phyloP scores from a whole-genome alignment of 2,797 vertebrate species.

The Lophius americanus region DNA sequence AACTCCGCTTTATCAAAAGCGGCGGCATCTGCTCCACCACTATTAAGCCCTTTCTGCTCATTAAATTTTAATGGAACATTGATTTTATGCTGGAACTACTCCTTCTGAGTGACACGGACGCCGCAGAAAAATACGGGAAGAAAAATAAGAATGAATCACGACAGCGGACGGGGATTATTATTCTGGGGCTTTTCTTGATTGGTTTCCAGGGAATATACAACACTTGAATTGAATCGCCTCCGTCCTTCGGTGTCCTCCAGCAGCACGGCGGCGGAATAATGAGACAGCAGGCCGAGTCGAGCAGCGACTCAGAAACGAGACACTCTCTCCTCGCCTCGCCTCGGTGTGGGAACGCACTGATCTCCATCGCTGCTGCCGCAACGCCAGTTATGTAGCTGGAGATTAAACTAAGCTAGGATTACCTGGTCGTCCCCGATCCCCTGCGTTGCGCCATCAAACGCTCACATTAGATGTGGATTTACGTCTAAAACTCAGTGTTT shows the following conservation, averaged over 20 bases:
- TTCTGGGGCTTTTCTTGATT: constrained; percentile 80
- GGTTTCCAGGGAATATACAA: constrained; percentile 83
- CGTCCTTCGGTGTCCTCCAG: constrained; percentile 83
- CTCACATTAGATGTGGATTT: no score
- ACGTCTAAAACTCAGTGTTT: no score
- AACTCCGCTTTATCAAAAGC: constrained; percentile 71
- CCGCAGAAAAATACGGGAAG: constrained; percentile 76
- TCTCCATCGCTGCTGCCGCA: constrained; percentile 22
- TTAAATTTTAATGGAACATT: constrained; percentile 89
- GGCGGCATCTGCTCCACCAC: constrained; percentile 83
- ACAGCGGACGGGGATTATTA: constrained; percentile 78
- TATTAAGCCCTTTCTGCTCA: constrained; percentile 85
- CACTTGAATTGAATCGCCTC: constrained; percentile 79
- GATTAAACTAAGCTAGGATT: constrained; percentile 38
- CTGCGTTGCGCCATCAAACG: no score
- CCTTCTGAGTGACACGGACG: constrained; percentile 81
- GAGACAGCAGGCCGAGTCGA: constrained; percentile 69
- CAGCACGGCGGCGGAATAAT: constrained; percentile 73
- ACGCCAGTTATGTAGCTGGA: constrained; percentile 18
- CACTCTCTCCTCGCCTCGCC: constrained; percentile 52
- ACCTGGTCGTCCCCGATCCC: neutral
- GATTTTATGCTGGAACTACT: constrained; percentile 84
- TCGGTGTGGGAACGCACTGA: constrained; percentile 33
- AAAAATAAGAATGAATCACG: constrained; percentile 84
- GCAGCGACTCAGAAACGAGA: constrained; percentile 54